Percentiles rank a stretch among this genome's conserved stretches.
These are phyloP conservation scores for Pseudopodoces humilis DNA, from an alignment of 2,113 vertebrate species.

Conservation along the genomic window DNA sequence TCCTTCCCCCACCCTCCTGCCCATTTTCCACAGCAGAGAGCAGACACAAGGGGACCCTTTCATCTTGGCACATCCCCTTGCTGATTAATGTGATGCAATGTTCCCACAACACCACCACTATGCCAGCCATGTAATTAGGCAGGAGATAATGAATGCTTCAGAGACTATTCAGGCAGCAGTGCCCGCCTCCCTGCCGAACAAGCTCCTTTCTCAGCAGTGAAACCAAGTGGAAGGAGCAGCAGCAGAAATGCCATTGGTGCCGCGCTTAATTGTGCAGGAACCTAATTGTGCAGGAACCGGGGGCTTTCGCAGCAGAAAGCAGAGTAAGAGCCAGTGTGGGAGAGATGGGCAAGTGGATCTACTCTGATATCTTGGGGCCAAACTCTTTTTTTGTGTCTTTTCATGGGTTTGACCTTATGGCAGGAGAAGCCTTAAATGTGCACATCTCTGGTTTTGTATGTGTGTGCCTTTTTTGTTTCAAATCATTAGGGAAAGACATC, in stretches of 20 bases:
- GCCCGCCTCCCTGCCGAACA: conserved; percentile 46
- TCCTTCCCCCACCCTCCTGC: conserved; percentile 28
- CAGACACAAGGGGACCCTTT: conserved; percentile 70
- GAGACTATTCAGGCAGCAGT: conserved; percentile 43
- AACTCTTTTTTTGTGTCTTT: conserved; percentile 56
- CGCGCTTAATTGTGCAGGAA: conserved; percentile 31
- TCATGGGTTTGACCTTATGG: conserved; percentile 58
- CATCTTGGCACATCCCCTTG: conserved; percentile 67
- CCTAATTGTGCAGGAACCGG: conserved; percentile 30
- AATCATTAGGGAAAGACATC: conserved; percentile 65
- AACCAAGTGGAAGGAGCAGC: conserved; percentile 64
- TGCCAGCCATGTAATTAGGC: conserved; percentile 64
- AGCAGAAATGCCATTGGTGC: conserved; percentile 51
- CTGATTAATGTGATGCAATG: conserved; percentile 62
- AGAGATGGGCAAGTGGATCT: conserved; percentile 43
- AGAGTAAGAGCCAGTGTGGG: background rate
- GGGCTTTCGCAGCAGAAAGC: conserved; percentile 1
- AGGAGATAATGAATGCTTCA: conserved; percentile 62
- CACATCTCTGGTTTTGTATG: conserved; percentile 44
- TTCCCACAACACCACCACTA: conserved; percentile 64
- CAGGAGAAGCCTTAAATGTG: conserved; percentile 61
- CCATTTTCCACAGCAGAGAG: conserved; percentile 67
- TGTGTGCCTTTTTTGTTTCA: conserved; percentile 66
- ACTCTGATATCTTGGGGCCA: conserved; percentile 16
- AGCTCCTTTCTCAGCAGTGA: conserved; percentile 64